Evolutionary conservation across 1,140 invertebrate genomes (phyloP).

Genomic region (Nixonia krombeini): DNA sequence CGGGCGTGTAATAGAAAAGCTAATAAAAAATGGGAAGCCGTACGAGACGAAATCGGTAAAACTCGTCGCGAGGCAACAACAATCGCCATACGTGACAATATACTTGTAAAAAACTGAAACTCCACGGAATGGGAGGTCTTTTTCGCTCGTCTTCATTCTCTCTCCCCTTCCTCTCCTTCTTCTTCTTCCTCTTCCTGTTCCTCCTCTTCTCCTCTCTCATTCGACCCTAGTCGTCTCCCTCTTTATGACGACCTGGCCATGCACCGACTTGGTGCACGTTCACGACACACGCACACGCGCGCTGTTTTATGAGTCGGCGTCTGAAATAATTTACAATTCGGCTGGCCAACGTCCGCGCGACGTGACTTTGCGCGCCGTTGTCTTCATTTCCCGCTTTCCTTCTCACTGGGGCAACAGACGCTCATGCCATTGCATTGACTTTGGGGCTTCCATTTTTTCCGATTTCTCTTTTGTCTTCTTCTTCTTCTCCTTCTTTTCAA

Average conservation of each 20-base stretch:
- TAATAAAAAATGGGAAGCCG: conserved; percentile 50
- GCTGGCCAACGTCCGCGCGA: conserved; percentile 13
- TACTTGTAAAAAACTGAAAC: conserved; percentile 1
- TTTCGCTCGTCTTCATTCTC: conserved; percentile 8
- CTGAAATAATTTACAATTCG: conserved; percentile 59
- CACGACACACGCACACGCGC: conserved; percentile 49
- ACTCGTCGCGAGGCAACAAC: conserved; percentile 29
- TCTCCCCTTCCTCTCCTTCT: no score
- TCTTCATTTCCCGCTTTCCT: conserved; percentile 23
- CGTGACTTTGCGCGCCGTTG: conserved; percentile 18
- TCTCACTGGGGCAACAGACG: no score
- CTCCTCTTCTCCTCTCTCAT: no score
- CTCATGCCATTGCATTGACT: no score
- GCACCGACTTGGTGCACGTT: conserved; percentile 52
- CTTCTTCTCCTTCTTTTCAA: background rate
- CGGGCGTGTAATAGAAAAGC: conserved; percentile 51
- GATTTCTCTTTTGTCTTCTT: background rate
- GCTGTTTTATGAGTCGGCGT: conserved; percentile 59
- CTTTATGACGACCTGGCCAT: conserved; percentile 27
- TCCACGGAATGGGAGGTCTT: conserved; percentile 19
- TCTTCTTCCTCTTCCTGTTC: conserved; percentile 20
- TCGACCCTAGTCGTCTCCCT: conserved; percentile 12
- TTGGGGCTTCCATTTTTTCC: no score
- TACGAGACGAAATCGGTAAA: conserved; percentile 31
- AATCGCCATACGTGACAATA: conserved; percentile 2